Base-by-base conservation (phyloP, 2,797 vertebrate genomes). In the Peromyscus eremicus region DNA sequence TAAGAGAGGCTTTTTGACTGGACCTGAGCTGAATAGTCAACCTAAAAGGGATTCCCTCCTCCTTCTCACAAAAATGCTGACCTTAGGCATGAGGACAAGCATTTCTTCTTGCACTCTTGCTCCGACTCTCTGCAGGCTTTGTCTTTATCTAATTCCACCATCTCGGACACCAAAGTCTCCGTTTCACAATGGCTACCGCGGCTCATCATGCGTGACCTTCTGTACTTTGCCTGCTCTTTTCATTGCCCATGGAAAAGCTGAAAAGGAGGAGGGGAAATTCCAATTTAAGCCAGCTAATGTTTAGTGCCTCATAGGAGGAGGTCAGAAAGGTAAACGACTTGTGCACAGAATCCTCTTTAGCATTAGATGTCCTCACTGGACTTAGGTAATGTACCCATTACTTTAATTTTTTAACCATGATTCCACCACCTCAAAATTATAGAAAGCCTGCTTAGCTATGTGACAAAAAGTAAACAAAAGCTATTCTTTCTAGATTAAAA, bases 101-200 rank as follows among this genome's bases (percentile, higher is more conserved):
- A 66, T 27, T 2, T 80, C 89, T 94, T 62, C 43, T 66, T 84
- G 32, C 32, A 75, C 43, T n/a, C 17, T 93, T 88, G 12, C 12
- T 37, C 46, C 43, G 43, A 71, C 89, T 96, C 94, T 95, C 97
- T 97, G 94, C 55, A 97, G 98, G 98, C 96, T 98, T 99, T 99
- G 98, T 99, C 95, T 98, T 98, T 97, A 97, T 96, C 98, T 98
- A 97, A 98, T 98, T 98, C 98, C 96, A 97, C 98, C 97, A 97
- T 98, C 98, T 98, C 98, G 97, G 98, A 98, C 92, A 91, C 98
- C 98, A 98, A 97, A 98, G 94, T 93, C 95, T 97, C 76, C 96
- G 98, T 98, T 98, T 98, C 98, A 98, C 83, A 91, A 89, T 79
- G 98, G 97, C 98, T 98, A 96, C 97, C 98, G 98, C 98, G 97